These are phyloP conservation scores for Coenonympha glycerion DNA, from an alignment of 2,888 invertebrate species.

Conservation along the genomic window DNA sequence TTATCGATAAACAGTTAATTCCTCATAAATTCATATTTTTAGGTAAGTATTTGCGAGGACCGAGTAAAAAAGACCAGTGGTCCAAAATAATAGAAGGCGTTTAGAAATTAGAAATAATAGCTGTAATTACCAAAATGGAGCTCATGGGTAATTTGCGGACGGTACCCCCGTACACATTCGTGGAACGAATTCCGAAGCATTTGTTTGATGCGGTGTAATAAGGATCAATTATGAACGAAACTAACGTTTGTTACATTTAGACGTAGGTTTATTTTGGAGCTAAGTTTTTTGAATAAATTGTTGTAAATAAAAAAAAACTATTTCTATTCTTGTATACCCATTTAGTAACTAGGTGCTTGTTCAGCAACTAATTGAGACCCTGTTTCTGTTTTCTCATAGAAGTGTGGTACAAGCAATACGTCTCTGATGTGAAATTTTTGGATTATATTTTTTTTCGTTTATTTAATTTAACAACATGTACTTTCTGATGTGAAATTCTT, in stretches of 20 bases:
- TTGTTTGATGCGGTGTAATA: slow-evolving; percentile 74
- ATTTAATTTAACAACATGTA: no score
- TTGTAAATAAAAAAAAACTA: no score
- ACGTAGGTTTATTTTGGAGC: not conserved
- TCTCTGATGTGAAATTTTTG: no score
- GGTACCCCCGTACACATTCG: slow-evolving; percentile 54
- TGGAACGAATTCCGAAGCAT: slow-evolving; percentile 71
- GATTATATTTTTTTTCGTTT: no score
- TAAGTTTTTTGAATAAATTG: not conserved
- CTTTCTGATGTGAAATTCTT: no score
- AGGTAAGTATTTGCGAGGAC: no score
- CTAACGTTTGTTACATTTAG: slow-evolving; percentile 39
- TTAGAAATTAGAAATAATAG: slow-evolving; percentile 62
- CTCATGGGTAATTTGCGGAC: slow-evolving; percentile 56
- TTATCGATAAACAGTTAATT: not conserved
- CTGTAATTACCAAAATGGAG: slow-evolving; percentile 48
- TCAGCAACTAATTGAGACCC: no score
- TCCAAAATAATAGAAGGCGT: slow-evolving; percentile 32
- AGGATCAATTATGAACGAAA: slow-evolving; percentile 71
- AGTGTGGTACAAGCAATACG: no score
- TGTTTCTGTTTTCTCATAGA: no score
- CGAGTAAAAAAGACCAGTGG: slow-evolving; percentile 15
- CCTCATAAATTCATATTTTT: slow-evolving; percentile 2
- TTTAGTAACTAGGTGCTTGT: no score
- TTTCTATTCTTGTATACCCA: no score